Conservation (phyloP, 2,797 vertebrate species). For the Cyprinella venusta region DNA sequence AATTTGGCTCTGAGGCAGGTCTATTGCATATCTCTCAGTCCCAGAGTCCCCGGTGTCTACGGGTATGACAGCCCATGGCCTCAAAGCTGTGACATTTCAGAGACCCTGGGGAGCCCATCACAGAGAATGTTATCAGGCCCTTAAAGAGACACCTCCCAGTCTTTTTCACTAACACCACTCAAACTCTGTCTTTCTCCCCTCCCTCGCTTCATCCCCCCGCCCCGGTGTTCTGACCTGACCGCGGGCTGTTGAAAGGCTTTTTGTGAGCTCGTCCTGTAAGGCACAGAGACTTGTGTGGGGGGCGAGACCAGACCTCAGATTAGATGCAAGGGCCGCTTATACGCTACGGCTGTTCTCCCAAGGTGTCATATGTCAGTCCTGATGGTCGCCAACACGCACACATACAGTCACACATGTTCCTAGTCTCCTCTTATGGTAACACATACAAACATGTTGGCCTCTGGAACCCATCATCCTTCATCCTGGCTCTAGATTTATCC, state of each 20-base stretch:
- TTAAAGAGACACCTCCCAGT: constrained; percentile 73
- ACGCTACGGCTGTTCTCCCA: constrained; percentile 81
- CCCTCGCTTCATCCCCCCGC: constrained; percentile 64
- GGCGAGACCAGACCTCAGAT: constrained; percentile 78
- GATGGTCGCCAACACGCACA: constrained; percentile 65
- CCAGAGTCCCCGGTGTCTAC: constrained; percentile 66
- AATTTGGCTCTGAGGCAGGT: constrained; percentile 65
- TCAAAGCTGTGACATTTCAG: constrained; percentile 82
- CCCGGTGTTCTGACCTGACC: constrained; percentile 64
- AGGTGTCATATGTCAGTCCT: constrained; percentile 81
- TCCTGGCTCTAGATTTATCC: constrained; percentile 82
- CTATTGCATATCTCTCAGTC: constrained; percentile 70
- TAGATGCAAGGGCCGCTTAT: constrained; percentile 73
- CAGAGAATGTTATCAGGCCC: constrained; percentile 83
- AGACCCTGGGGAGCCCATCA: constrained; percentile 77
- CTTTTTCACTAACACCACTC: constrained; percentile 58
- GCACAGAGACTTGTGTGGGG: constrained; percentile 55
- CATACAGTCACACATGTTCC: constrained; percentile 33
- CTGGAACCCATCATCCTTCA: constrained; percentile 86
- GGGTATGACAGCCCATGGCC: constrained; percentile 72
- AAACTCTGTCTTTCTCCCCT: constrained; percentile 49
- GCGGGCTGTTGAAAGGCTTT: constrained; percentile 79
- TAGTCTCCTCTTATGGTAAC: constrained; percentile 38
- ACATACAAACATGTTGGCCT: constrained; percentile 63
- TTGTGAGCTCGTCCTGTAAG: constrained; percentile 70